Evolutionary conservation across 2,888 invertebrate species (phyloP), one percentile per base, ranked within the genome.

Genomic region (Andrena marginata): DNA sequence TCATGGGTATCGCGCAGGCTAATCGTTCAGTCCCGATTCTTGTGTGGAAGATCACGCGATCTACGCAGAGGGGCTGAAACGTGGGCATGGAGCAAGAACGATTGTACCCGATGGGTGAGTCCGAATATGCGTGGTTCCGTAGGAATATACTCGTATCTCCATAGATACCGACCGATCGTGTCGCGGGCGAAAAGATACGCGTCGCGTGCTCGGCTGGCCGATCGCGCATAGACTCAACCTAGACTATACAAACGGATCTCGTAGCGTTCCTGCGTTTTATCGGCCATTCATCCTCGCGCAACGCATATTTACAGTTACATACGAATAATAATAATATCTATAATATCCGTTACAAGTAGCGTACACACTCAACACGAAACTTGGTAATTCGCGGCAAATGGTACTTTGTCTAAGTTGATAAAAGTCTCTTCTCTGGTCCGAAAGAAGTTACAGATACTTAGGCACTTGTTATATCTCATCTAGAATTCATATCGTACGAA

Each of bases 371-470:
- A 77, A 83, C 77, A 76, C 78, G 87, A 80, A 81, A 75, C 70
- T 65, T 51, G 74, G 75, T 86, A 84, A 80, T 86, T 88, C 86
- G 82, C 89, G 89, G 87, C 89, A 89, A 56, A 89, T 90, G 84
- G 88, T 91, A 90, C 85, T 91, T 90, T 88, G 89, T 89, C 91
- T 92, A 92, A 89, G 90, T 92, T 91, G 91, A 92, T 92, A 93
- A 92, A 93, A 92, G 90, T 93, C 91, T 93, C 91, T 93, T 92
- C 91, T 92, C 93, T 94, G 94, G 93, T 93, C 93, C 93, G 91
- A 93, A 93, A 92, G 92, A 94, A 93, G 90, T 93, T 93, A 92
- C 90, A 92, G 92, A 92, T 93, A 93, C 92, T 92, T 94, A 94
- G 94, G 94, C 94, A 94, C 94, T 94, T 94, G 93, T 93, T 93